Conservation (phyloP, 37 sponge, comb jelly and placozoan genomes). For the Axinella damicornis region DNA sequence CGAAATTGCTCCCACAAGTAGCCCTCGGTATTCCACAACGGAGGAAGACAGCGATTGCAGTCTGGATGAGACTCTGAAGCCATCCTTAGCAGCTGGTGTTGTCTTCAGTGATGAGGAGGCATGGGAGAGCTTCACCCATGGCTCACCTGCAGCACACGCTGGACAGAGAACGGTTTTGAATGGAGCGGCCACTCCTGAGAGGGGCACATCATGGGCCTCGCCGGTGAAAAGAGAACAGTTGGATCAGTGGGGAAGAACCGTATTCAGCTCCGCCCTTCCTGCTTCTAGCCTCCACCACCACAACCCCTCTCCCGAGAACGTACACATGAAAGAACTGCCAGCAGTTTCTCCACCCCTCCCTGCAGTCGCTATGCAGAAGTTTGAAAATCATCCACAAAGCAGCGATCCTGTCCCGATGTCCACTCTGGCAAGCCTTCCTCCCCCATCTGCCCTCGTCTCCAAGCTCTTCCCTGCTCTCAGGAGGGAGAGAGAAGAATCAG, state of each 20-base stretch:
- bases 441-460: constrained; percentile 71
- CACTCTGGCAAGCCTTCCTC: constrained; percentile 15
- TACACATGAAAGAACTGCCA: not conserved
- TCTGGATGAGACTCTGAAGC: constrained; percentile 58
- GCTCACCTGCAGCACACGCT: not conserved
- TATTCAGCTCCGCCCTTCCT: not conserved
- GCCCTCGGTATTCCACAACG: not conserved
- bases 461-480: constrained; percentile 79
- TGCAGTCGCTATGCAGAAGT: not conserved
- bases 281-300: not conserved
- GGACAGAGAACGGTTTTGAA: not conserved
- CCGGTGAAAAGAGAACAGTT: constrained; percentile 12
- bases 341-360: not conserved
- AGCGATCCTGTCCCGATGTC: no score
- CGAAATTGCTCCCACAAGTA: no score
- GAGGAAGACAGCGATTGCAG: constrained; percentile 10
- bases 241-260: not conserved
- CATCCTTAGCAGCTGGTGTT: constrained; percentile 17
- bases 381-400: no score
- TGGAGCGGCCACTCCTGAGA: not conserved
- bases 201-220: not conserved
- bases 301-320: not conserved
- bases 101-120: constrained; percentile 84
- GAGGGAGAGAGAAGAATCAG: not conserved
- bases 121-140: constrained; percentile 79